These are phyloP conservation scores for Heptranchias perlo DNA, from an alignment of 2,113 vertebrate genomes.

Conservation along the genomic window DNA sequence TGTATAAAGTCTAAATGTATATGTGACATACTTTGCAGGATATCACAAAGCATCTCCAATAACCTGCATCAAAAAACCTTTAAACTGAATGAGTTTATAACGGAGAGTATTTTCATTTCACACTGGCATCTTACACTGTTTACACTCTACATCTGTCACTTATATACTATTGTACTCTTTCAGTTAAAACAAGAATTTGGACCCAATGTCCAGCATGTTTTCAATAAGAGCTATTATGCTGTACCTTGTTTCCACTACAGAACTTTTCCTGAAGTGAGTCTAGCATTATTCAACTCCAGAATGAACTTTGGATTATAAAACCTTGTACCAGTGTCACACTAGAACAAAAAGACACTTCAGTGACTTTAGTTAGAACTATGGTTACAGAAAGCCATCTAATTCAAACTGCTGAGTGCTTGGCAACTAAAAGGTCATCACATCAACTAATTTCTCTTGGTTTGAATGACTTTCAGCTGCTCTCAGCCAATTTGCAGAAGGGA, in stretches of 20 bases:
- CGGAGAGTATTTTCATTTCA: background rate
- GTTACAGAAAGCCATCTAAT: background rate
- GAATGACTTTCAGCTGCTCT: conserved; percentile 24
- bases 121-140: background rate
- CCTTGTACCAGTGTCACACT: background rate
- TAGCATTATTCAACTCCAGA: background rate
- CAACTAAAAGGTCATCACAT: background rate
- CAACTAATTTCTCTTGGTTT: conserved; percentile 28
- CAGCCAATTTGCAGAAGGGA: background rate
- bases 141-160: background rate
- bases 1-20: background rate
- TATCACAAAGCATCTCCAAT: background rate
- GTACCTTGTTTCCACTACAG: background rate
- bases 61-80: background rate
- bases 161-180: background rate
- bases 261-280: background rate
- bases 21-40: background rate
- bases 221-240: background rate
- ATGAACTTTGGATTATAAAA: background rate
- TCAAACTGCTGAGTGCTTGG: too few species aligned
- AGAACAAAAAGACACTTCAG: background rate
- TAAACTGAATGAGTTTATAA: background rate
- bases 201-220: background rate
- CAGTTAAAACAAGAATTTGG: background rate
- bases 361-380: background rate